phyloP scores from a whole-genome alignment of 2,797 vertebrate species.

The Moxostoma hubbsi region DNA sequence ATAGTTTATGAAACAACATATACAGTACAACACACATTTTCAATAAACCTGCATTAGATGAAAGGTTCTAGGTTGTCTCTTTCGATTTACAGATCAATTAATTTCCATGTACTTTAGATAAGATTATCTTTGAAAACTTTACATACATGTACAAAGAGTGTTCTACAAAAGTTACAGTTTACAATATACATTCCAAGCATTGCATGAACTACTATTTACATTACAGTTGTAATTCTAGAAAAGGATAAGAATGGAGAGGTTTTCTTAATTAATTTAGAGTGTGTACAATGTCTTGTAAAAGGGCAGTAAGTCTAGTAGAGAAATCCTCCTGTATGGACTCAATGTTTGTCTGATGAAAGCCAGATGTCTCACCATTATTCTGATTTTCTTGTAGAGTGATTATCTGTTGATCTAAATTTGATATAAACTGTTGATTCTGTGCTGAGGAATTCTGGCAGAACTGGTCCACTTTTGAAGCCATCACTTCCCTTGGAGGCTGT shows the following conservation, averaged over 20 bases:
- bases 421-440: slow-evolving; percentile 68
- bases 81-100: neutral
- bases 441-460: slow-evolving; percentile 73
- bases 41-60: slow-evolving; percentile 47
- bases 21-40: slow-evolving; percentile 12
- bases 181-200: slow-evolving; percentile 30
- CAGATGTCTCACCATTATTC: slow-evolving; percentile 26
- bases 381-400: slow-evolving; percentile 62
- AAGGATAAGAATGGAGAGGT: neutral
- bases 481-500: slow-evolving; percentile 45
- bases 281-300: slow-evolving; percentile 77
- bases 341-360: slow-evolving; percentile 54
- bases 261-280: slow-evolving; percentile 44
- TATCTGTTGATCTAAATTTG: slow-evolving; percentile 69
- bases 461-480: slow-evolving; percentile 61
- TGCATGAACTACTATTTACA: slow-evolving; percentile 54
- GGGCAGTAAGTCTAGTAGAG: slow-evolving; percentile 72
- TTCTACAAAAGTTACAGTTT: slow-evolving; percentile 50
- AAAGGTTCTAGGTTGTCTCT: slow-evolving; percentile 28
- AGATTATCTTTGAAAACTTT: slow-evolving; percentile 20
- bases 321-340: slow-evolving; percentile 76
- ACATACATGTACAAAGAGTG: slow-evolving; percentile 8
- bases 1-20: slow-evolving; percentile 28
- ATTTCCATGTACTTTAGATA: slow-evolving; percentile 20
- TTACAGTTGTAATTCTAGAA: slow-evolving; percentile 19